A percentile compares a stretch with the other conserved stretches of the same genome.
Evolutionary conservation across 2,888 invertebrate species (phyloP).

Genomic region (Sepioteuthis lessoniana): DNA sequence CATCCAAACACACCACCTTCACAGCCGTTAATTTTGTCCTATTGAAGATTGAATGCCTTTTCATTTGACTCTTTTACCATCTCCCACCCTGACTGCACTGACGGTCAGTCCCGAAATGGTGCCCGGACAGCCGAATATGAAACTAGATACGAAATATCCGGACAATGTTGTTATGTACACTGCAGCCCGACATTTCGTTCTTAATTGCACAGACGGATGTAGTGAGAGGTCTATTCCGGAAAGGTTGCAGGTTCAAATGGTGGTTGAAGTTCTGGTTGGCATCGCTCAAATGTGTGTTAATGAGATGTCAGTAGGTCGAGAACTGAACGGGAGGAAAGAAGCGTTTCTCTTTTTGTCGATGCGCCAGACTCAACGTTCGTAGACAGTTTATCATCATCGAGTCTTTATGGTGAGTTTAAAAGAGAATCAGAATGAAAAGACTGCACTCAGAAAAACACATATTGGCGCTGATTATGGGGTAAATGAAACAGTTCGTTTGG

Average conservation of each 20-base stretch:
- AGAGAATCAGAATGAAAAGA: no score
- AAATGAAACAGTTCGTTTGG: no score
- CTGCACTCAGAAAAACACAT: no score
- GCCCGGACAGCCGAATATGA: not conserved
- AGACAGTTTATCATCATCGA: not conserved
- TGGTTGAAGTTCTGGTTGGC: not conserved
- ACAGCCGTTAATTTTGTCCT: not conserved
- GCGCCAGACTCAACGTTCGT: not conserved
- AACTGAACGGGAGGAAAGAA: not conserved
- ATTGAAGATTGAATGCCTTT: not conserved
- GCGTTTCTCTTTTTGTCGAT: not conserved
- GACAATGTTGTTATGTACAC: not conserved
- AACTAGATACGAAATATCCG: slow-evolving; percentile 9
- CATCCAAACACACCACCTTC: not conserved
- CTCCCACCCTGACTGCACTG: not conserved
- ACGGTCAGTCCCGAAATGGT: not conserved
- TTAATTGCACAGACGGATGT: not conserved
- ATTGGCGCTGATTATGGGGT: no score
- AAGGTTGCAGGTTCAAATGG: not conserved
- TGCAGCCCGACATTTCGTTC: slow-evolving; percentile 5
- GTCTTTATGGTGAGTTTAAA: not conserved
- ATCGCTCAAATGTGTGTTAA: slow-evolving; percentile 18
- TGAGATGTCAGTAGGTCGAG: slow-evolving; percentile 33
- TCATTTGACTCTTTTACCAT: not conserved
- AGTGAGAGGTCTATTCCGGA: not conserved